Conservation (phyloP, 2,888 invertebrate genomes). For the Eurois occulta region DNA sequence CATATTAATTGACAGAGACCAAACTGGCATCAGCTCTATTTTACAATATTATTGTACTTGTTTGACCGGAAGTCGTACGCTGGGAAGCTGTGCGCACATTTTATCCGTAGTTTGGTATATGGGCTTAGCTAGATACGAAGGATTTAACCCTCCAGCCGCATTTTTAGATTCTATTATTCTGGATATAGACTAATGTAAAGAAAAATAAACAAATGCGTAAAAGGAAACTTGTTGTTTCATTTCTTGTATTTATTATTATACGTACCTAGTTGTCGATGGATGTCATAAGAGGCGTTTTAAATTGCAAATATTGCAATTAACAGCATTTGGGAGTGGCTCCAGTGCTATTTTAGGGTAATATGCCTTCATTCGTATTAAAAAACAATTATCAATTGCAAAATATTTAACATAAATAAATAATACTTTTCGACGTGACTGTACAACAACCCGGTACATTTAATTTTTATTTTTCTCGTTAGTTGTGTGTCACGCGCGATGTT, state of each 20-base stretch:
- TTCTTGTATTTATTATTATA: conserved; percentile 22
- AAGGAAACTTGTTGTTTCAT: conserved; percentile 18
- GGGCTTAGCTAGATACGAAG: conserved; percentile 32
- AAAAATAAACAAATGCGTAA: conserved; percentile 8
- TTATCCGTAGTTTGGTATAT: conserved; percentile 30
- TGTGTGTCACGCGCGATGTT: no score
- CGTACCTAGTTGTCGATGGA: conserved; percentile 21
- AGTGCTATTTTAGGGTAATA: conserved; percentile 31
- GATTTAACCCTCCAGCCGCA: conserved; percentile 36
- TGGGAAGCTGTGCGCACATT: conserved; percentile 23
- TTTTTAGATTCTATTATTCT: conserved; percentile 35
- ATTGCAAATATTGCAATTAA: no score
- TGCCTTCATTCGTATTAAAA: conserved; percentile 24
- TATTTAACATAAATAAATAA: conserved; percentile 34
- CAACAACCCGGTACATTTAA: no score
- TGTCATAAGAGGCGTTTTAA: conserved; percentile 1
- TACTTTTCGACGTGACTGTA: background rate
- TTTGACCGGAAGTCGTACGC: conserved; percentile 37
- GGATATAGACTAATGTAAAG: conserved; percentile 20
- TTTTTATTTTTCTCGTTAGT: no score
- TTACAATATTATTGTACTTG: conserved; percentile 45
- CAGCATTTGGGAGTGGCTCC: background rate
- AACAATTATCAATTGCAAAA: conserved; percentile 24
- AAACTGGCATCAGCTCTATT: conserved; percentile 28
- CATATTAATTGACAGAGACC: conserved; percentile 36